Conservation (phyloP, 2,888 invertebrate genomes). For the Phengaris alcon region DNA sequence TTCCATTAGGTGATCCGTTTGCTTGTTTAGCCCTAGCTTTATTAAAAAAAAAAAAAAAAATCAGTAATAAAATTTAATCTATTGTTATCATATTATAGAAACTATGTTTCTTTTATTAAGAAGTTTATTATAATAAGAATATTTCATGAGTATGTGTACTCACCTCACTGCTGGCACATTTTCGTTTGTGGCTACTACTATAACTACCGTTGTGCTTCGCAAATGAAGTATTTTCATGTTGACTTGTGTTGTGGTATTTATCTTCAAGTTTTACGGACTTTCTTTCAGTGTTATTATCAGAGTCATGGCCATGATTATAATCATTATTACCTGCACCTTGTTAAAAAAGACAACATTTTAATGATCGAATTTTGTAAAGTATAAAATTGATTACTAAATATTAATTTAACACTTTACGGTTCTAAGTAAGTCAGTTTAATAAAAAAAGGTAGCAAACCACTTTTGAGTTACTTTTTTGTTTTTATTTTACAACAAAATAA, state of each 20-base stretch:
- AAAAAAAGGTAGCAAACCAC: background rate
- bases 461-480: background rate
- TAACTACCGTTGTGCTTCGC: slow-evolving; percentile 58
- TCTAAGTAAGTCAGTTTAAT: background rate
- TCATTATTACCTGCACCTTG: slow-evolving; percentile 61
- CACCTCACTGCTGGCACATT: slow-evolving; percentile 69
- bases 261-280: slow-evolving; percentile 49
- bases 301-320: slow-evolving; percentile 59
- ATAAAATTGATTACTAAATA: background rate
- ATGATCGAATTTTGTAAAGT: background rate
- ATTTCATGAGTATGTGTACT: background rate
- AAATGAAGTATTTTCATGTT: slow-evolving; percentile 43
- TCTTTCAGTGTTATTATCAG: slow-evolving; percentile 54
- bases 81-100: no score
- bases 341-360: slow-evolving; percentile 31
- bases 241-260: slow-evolving; percentile 47
- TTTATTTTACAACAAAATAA: background rate
- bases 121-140: background rate
- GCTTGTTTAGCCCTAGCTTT: no score
- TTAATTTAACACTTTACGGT: background rate
- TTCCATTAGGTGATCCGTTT: no score
- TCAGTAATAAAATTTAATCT: no score
- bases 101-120: background rate
- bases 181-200: slow-evolving; percentile 55
- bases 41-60: no score